Evolutionary conservation across 37 sponge, comb jelly and placozoan species (phyloP).

Genomic region (Mnemiopsis leidyi): DNA sequence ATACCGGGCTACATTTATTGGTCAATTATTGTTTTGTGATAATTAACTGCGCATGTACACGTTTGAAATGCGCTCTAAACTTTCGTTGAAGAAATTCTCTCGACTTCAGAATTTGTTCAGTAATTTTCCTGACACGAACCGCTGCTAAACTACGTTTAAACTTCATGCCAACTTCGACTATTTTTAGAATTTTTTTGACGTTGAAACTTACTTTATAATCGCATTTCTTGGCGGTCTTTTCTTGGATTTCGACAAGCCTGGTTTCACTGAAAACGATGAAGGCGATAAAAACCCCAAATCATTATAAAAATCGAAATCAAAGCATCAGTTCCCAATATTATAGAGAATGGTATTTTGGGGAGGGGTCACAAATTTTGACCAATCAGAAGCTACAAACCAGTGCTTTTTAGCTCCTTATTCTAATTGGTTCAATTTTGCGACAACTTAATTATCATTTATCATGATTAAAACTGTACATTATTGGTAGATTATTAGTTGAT

Average conservation of each 20-base stretch:
- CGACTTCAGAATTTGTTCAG: background rate
- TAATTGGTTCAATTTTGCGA: too few relatives aligned
- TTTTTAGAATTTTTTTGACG: too few relatives aligned
- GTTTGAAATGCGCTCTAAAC: background rate
- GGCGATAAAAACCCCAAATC: background rate
- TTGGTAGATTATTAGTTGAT: too few relatives aligned
- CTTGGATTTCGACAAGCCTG: slow-evolving; percentile 85
- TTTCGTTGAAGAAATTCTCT: background rate
- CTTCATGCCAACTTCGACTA: too few relatives aligned
- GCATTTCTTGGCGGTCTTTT: slow-evolving; percentile 70
- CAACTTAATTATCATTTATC: too few relatives aligned
- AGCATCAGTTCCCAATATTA: too few relatives aligned
- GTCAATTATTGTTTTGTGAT: background rate
- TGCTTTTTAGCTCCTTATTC: too few relatives aligned
- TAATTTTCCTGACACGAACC: background rate
- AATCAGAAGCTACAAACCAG: too few relatives aligned
- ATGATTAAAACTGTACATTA: too few relatives aligned
- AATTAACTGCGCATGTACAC: background rate
- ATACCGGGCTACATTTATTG: background rate
- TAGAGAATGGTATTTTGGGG: too few relatives aligned
- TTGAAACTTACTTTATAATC: slow-evolving; percentile 71
- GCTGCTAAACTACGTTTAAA: background rate
- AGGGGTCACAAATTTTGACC: too few relatives aligned
- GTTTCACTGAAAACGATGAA: slow-evolving; percentile 77
- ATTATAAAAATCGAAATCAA: background rate